Evolutionary conservation across 2,888 invertebrate species (phyloP), one percentile per base, ranked within the genome.

Genomic region (Crematogaster levior): DNA sequence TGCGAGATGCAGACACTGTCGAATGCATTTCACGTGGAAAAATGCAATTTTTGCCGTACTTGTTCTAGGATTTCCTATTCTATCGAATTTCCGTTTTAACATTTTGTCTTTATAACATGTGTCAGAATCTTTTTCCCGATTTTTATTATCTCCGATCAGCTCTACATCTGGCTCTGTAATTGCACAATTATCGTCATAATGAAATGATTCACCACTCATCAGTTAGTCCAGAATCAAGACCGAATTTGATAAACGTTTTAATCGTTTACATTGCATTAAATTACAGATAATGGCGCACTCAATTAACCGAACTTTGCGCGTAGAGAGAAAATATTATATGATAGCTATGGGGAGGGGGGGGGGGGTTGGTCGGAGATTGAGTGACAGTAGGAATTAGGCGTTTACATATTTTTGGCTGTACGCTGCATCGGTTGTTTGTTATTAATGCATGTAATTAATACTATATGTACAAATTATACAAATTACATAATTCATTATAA

Each of bases 221-320:
- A 85, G 82, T 86, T 88, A 77, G 82, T 75, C 82, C 81, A 84
- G 83, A 86, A 88, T 88, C 86, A 88, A 86, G 86, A 88, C 86
- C 88, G 79, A 81, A 81, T 73, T 82, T 85, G 82, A 88, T 88
- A 86, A 88, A 88, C 86, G 81, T 86, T 88, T 88, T 85, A 88
- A 88, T 88, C 86, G 88, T 86, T 85, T 88, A 88, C 86, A 88
- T 88, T 86, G 86, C 83, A 88, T 88, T 85, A 88, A 88, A 88
- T 88, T 88, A 85, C 86, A 84, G 79, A 70, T 83, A 85, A 85
- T 88, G 86, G 88, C 85, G 85, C 85, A 88, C 86, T 85, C 88
- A 86, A 86, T 86, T 86, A 80, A 81, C 65, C 63, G 74, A 81
- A 84, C 84, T 88, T 86, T 82, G 63, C 85, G 84, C 77, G 65